Evolutionary conservation across 2,888 invertebrate species (phyloP).

Genomic region (Brassicogethes aeneus): DNA sequence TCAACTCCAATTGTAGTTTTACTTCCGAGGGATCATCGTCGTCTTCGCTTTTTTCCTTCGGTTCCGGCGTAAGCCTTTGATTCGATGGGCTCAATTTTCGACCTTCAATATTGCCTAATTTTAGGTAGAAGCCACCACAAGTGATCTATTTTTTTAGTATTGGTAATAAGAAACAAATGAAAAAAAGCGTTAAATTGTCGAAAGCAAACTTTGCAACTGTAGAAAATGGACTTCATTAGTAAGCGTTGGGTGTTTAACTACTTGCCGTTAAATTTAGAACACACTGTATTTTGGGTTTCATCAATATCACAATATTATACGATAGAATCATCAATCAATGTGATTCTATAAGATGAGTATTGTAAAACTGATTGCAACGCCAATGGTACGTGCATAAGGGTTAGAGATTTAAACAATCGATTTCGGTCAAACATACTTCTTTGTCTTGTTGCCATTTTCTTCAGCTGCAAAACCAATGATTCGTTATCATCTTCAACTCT

Average conservation of each 20-base stretch:
- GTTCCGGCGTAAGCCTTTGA: conserved; percentile 55
- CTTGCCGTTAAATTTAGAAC: no score
- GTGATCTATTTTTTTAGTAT: conserved; percentile 3
- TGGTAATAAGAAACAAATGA: conserved; percentile 5
- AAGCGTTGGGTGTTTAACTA: conserved; percentile 8
- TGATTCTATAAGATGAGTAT: no score
- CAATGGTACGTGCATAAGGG: no score
- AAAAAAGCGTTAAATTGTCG: background rate
- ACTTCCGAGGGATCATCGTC: conserved; percentile 75
- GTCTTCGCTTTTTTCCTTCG: conserved; percentile 63
- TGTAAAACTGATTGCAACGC: no score
- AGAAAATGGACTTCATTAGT: conserved; percentile 42
- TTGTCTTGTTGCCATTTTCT: conserved; percentile 88
- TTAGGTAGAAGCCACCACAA: conserved; percentile 4
- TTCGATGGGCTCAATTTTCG: conserved; percentile 60
- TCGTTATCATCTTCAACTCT: conserved; percentile 97
- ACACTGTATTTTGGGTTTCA: no score
- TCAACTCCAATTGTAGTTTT: conserved; percentile 75
- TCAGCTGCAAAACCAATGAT: conserved; percentile 87
- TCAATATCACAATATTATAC: no score
- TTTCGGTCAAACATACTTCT: conserved; percentile 66
- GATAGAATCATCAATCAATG: no score
- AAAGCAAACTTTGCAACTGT: conserved; percentile 37
- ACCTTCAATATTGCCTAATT: conserved; percentile 38
- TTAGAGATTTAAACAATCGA: no score